Evolutionary conservation across 2,888 invertebrate genomes (phyloP), one percentile per base, ranked within the genome.

Genomic region (Microctonus hyperodae): DNA sequence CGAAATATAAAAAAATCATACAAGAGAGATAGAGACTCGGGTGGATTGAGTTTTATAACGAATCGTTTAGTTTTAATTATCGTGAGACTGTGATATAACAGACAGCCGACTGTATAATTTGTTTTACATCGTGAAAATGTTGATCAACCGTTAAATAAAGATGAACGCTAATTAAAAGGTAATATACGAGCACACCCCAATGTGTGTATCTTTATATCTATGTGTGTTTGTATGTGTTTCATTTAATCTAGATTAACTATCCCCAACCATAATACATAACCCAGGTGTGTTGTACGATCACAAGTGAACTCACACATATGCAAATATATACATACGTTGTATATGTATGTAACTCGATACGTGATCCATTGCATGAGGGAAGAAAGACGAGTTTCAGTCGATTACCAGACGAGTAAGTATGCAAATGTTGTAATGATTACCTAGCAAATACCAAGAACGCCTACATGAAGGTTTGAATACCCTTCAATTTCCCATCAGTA

Each of bases 11-110:
- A 37, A 1, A 37, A 1, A 37, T 13, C 11, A 31, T 40, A 64
- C 9, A n/a, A 37, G 53, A 57, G 55, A 35, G 50, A 65, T 35
- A 33, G 64, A 57, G 51, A 56, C 53, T 50, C n/a, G 4, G 33
- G 23, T 53, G 40, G 37, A 78, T 74, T 74, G 68, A 66, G 62
- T 75, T 74, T 72, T 68, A 53, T 70, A 75, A 74, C 62, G 40
- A 37, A 75, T 72, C 69, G 70, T 76, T 79, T 79, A 78, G 76
- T 74, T 76, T 68, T 75, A 78, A 78, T 82, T 81, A 79, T 80
- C 78, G 76, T 74, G 73, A 78, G 74, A 77, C 76, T 78, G 79
- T 78, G 79, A 79, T 79, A 78, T 71, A 77, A 74, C 71, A 11
- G 68, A 76, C 76, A 76, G 73, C 74, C 69, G 73, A 76, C 68